Conservation (phyloP, 2,888 invertebrate species). For the Brachypterus glaber region DNA sequence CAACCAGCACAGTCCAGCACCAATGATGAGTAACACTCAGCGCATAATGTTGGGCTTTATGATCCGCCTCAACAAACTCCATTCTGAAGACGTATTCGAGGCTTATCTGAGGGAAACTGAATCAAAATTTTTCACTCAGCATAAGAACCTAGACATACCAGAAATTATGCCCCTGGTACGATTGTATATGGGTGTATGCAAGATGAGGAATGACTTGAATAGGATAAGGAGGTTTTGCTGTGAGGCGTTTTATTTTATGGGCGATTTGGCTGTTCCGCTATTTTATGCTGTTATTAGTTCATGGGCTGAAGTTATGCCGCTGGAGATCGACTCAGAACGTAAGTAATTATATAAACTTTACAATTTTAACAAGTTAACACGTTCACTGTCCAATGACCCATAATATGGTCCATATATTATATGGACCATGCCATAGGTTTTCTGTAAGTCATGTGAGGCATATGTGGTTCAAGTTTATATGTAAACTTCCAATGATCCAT, state of each 20-base stretch:
- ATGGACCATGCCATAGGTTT: no score
- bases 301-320: conserved; percentile 43
- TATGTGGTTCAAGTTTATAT: no score
- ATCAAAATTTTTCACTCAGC: conserved; percentile 20
- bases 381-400: no score
- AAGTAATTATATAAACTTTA: no score
- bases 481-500: no score
- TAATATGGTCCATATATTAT: no score
- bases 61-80: conserved; percentile 30
- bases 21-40: conserved; percentile 39
- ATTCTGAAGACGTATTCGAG: conserved; percentile 24
- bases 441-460: no score
- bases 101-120: conserved; percentile 25
- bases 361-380: no score
- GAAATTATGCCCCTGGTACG: conserved; percentile 25
- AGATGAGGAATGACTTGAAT: conserved; percentile 34
- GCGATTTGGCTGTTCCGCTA: conserved; percentile 33
- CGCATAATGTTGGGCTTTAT: conserved; percentile 39
- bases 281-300: conserved; percentile 37
- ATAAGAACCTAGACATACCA: conserved; percentile 13
- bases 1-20: conserved; percentile 38
- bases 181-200: conserved; percentile 31
- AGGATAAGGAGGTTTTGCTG: conserved; percentile 40
- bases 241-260: conserved; percentile 40
- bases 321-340: conserved; percentile 28